These are phyloP conservation scores for Entelurus aequoreus DNA, from an alignment of 2,113 vertebrate genomes.

Conservation along the genomic window DNA sequence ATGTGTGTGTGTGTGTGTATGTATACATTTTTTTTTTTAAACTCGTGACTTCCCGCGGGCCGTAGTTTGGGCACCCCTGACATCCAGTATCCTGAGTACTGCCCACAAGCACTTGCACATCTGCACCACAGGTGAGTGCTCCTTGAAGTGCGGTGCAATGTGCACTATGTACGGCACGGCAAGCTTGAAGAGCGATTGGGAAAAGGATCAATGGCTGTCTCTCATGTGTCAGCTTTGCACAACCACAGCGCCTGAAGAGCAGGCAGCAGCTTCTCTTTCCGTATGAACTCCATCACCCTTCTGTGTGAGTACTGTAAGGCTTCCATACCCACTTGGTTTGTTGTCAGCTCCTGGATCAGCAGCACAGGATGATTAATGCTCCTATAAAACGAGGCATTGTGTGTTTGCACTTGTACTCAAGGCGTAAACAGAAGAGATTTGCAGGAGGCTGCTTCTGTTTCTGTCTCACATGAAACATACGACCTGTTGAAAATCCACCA, in stretches of 20 bases:
- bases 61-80: no score
- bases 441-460: slow-evolving; percentile 18
- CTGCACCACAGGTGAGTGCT: slow-evolving; percentile 67
- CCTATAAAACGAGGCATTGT: background rate
- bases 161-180: slow-evolving; percentile 40
- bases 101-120: slow-evolving; percentile 55
- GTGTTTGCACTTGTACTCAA: slow-evolving; percentile 33
- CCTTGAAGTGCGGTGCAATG: slow-evolving; percentile 46
- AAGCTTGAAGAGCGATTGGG: slow-evolving; percentile 28
- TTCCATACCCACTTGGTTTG: slow-evolving; percentile 28
- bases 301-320: slow-evolving; percentile 1
- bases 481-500: background rate
- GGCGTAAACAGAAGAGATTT: slow-evolving; percentile 47
- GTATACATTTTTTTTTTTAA: no score
- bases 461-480: slow-evolving; percentile 10
- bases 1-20: no score
- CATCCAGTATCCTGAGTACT: slow-evolving; percentile 26
- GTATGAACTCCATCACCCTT: slow-evolving; percentile 32
- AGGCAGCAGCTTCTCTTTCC: background rate
- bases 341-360: slow-evolving; percentile 55
- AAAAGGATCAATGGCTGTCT: slow-evolving; percentile 26
- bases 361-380: slow-evolving; percentile 23
- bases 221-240: slow-evolving; percentile 20
- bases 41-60: no score
- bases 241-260: slow-evolving; percentile 7